phyloP scores from a whole-genome alignment of 2,113 vertebrate species.

The Daubentonia madagascariensis region DNA sequence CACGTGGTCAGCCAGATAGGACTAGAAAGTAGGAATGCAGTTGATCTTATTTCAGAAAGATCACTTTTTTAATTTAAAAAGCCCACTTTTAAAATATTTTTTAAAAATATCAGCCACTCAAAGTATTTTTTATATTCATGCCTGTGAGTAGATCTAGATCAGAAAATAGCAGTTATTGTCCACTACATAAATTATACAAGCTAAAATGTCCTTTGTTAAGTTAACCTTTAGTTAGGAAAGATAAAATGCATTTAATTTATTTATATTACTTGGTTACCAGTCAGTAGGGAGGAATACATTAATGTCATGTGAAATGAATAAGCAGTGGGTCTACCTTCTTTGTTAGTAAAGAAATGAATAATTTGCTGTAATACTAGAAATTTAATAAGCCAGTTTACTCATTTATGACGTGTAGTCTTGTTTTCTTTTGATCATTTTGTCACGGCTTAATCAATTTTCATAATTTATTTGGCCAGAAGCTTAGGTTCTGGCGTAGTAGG shows the following conservation, averaged over 20 bases:
- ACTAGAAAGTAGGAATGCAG: neutral
- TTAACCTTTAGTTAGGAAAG: neutral
- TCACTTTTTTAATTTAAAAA: neutral
- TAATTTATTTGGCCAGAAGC: neutral
- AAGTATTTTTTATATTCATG: neutral
- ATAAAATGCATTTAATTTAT: neutral
- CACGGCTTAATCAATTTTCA: neutral
- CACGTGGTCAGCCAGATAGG: neutral
- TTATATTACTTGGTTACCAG: neutral
- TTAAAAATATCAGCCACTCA: neutral
- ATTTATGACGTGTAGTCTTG: neutral
- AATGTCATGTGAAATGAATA: neutral
- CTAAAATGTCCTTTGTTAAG: neutral
- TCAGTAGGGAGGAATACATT: neutral
- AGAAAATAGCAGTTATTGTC: neutral
- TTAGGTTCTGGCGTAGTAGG: neutral
- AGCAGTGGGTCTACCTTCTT: neutral
- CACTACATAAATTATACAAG: neutral
- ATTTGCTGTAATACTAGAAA: neutral
- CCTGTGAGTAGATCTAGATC: neutral
- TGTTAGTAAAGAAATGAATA: neutral
- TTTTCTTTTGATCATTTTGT: neutral
- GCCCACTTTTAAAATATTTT: neutral
- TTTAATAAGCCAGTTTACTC: neutral
- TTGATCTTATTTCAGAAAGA: neutral